Base-by-base conservation (phyloP, 2,888 invertebrate genomes). In the Nebria salina region DNA sequence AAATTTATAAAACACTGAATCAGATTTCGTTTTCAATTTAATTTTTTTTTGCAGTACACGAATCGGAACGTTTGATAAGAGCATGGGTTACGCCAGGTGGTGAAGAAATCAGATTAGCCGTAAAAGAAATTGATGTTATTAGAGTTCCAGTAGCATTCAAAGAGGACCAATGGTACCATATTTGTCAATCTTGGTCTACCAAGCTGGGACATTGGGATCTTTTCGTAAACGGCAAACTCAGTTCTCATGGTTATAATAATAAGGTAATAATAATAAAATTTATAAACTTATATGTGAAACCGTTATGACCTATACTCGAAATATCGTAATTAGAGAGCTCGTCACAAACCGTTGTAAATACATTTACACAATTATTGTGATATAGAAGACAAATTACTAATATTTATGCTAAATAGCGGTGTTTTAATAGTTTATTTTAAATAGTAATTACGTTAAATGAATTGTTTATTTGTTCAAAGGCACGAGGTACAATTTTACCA, bases 121-220 rank as follows among this genome's bases (percentile, higher is more conserved):
- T 95, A 83, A 90, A 90, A 70, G 90, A 90, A 65, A 87, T 87
- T 77, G 87, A 88, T 25, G 87, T 91, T n/a, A 89, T 92, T 41
- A 89, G 86, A 72, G 86, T 90, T 5, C 87, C 88, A 0, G 89
- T 92, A 0, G 89, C 90, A 65, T 82, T 89, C 43, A 82, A 84
- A 15, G 88, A 88, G 89, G 85, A 90, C 84, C 90, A 89, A 5
- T 94, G 94, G 94, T 91, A 92, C 74, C 93, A 94, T 86, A 86
- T 94, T 20, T 94, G 94, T 83, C 88, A 93, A 83, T 93, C 93
- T 72, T 94, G 93, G 90, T 92, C 93, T 83, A 91, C 92, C 0
- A 89, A 89, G 79, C 89, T 88, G 74, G 93, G 91, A n/a, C 90
- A 90, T 6, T 93, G 93, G 91, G 91, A 90, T 43, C 86, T 93